Percentiles rank a stretch among this genome's conserved stretches.
These are phyloP conservation scores for Nymphalis io DNA, from an alignment of 1,140 invertebrate genomes.

Conservation along the genomic window DNA sequence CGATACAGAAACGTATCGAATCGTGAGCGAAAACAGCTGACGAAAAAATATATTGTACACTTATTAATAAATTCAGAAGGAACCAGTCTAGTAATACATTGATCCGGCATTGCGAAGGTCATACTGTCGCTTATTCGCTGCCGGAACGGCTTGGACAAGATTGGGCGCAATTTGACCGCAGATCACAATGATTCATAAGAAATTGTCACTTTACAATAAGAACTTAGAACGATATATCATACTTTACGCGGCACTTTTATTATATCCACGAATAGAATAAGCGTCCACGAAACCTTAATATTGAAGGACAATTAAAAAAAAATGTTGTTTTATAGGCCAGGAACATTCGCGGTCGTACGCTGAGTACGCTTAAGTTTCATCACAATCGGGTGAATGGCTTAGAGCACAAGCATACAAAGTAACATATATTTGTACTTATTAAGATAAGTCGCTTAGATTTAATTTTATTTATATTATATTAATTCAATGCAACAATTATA, in stretches of 20 bases:
- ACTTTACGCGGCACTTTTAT: no score
- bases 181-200: slow-evolving; percentile 36
- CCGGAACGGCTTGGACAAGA: slow-evolving; percentile 38
- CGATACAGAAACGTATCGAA: background rate
- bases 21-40: slow-evolving; percentile 20
- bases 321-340: no score
- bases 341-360: no score
- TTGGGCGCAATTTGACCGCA: slow-evolving; percentile 36
- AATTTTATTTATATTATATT: background rate
- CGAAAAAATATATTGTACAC: slow-evolving; percentile 21
- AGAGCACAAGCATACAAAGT: no score
- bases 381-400: no score
- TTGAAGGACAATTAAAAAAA: no score
- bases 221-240: no score
- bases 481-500: background rate
- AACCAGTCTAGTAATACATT: slow-evolving; percentile 37
- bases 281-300: no score
- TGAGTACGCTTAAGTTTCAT: no score
- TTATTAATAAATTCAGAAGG: slow-evolving; percentile 21
- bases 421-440: background rate
- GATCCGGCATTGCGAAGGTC: slow-evolving; percentile 49
- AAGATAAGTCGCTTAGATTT: no score
- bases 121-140: slow-evolving; percentile 34
- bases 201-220: slow-evolving; percentile 35
- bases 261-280: no score